These are phyloP conservation scores for Stictocephala bisonia DNA, from an alignment of 2,888 invertebrate species.

Conservation along the genomic window DNA sequence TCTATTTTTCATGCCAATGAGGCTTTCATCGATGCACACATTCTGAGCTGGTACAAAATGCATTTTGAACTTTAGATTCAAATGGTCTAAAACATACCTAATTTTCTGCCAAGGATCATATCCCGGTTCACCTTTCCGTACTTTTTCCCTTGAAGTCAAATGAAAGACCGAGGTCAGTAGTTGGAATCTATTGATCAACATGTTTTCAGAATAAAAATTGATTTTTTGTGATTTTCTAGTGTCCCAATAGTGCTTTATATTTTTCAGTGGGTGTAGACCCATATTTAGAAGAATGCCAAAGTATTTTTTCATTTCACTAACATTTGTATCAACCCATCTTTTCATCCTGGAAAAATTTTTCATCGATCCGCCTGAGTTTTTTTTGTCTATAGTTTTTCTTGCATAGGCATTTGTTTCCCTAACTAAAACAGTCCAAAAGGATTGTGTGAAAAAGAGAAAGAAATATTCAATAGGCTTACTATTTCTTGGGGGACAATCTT, in stretches of 20 bases:
- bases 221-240: not conserved
- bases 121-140: not conserved
- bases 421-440: no score
- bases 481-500: no score
- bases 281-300: constrained; percentile 9
- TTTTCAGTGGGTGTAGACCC: not conserved
- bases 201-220: not conserved
- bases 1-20: constrained; percentile 22
- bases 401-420: no score
- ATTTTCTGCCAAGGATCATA: constrained; percentile 28
- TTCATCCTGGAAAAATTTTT: not conserved
- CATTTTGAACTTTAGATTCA: not conserved
- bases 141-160: not conserved
- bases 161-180: not conserved
- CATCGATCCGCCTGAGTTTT: no score
- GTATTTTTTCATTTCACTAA: constrained; percentile 1
- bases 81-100: not conserved
- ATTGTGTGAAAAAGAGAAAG: no score
- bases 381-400: no score
- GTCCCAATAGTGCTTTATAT: not conserved
- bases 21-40: constrained; percentile 16
- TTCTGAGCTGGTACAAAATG: not conserved
- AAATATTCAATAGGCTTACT: no score
- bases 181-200: not conserved
- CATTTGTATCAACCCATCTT: constrained; percentile 6